phyloP scores from a whole-genome alignment of 1,140 invertebrate genomes.

The Acromyrmex echinatior region DNA sequence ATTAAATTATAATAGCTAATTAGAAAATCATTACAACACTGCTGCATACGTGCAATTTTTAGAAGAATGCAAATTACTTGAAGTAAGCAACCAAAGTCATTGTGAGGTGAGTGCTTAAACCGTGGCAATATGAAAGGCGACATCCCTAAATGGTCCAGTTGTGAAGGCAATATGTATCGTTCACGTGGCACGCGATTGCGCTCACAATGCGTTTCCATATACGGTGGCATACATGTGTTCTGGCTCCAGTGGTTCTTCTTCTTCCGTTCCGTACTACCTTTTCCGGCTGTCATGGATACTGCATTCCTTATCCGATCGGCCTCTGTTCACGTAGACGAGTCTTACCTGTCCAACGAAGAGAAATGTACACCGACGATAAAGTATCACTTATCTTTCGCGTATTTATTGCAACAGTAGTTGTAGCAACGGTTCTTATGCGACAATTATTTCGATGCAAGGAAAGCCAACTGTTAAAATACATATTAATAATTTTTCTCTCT shows the following conservation, averaged over 20 bases:
- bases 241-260: constrained; percentile 73
- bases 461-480: background rate
- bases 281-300: constrained; percentile 69
- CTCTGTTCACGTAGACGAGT: constrained; percentile 72
- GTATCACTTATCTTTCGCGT: constrained; percentile 64
- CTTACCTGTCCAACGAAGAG: constrained; percentile 70
- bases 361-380: constrained; percentile 69
- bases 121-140: constrained; percentile 73
- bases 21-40: background rate
- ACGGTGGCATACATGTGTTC: constrained; percentile 74
- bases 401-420: constrained; percentile 58
- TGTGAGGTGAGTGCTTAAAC: constrained; percentile 64
- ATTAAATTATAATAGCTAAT: background rate
- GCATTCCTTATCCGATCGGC: constrained; percentile 74
- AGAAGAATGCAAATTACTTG: background rate
- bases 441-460: background rate
- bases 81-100: constrained; percentile 26
- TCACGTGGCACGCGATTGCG: constrained; percentile 76
- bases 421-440: background rate
- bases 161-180: constrained; percentile 76
- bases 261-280: constrained; percentile 71
- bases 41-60: constrained; percentile 6
- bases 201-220: constrained; percentile 75
- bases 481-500: background rate
- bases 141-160: constrained; percentile 76